Percentiles rank a stretch among this genome's conserved stretches.
phyloP scores from a whole-genome alignment of 2,888 invertebrate species.

The Galerucella pusilla region DNA sequence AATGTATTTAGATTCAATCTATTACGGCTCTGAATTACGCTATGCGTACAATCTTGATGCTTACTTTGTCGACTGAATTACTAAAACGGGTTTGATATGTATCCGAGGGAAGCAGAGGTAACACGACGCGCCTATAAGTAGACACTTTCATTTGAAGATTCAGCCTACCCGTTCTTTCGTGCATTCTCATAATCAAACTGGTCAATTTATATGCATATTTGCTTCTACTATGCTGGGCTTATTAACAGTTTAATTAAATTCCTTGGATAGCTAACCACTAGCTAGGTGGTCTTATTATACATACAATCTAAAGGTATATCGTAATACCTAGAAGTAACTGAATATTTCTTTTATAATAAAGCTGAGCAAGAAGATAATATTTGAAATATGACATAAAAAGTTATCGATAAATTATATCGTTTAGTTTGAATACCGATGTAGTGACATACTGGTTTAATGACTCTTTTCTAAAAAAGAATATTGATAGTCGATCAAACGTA shows the following conservation, averaged over 20 bases:
- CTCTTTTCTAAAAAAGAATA: too few relatives aligned
- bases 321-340: neutral
- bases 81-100: conserved; percentile 58
- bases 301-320: conserved; percentile 8
- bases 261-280: conserved; percentile 51
- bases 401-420: neutral
- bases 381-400: neutral
- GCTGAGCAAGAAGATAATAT: neutral
- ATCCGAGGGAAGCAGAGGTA: conserved; percentile 26
- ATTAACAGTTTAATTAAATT: conserved; percentile 48
- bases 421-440: neutral
- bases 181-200: conserved; percentile 33
- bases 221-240: conserved; percentile 32
- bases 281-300: conserved; percentile 40
- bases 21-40: conserved; percentile 30
- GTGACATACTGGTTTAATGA: neutral
- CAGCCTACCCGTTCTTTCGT: conserved; percentile 23
- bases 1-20: neutral
- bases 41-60: conserved; percentile 50
- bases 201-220: conserved; percentile 36
- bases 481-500: too few relatives aligned
- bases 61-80: conserved; percentile 53
- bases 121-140: neutral
- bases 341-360: neutral
- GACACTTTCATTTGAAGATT: conserved; percentile 17